Evolutionary conservation across 2,888 invertebrate species (phyloP), one percentile per base, ranked within the genome.

Genomic region (Acanthosepion esculentum): DNA sequence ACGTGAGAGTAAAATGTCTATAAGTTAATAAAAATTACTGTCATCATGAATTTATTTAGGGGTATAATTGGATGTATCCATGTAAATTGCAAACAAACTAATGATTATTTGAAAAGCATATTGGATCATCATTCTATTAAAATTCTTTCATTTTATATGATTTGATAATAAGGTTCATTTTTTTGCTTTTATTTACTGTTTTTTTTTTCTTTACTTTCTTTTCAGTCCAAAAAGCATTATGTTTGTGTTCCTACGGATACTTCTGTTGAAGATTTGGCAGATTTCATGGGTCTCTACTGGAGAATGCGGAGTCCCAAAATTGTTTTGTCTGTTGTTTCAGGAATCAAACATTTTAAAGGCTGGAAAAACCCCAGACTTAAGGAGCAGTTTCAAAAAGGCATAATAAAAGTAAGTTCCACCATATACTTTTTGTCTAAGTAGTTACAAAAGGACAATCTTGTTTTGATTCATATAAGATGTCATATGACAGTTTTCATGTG

Each of bases 371-470:
- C 95, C 29, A 95, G 95, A 94, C 95, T 96, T 23, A 95, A 95
- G n/a, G 96, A 96, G 94, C 96, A 96, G 94, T 96, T 97, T 94
- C 96, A 96, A 95, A 96, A 96, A 94, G 97, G 96, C 20, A 95
- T 97, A 29, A 96, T 96, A 64, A 96, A 96, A 96, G 97, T 96
- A 95, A 78, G 92, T 29, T 29, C n/a, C 15, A 23, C 7, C 29
- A 15, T 48, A 23, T 78, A 23, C 5, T 33, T 18, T 78, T 78
- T 78, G 10, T 29, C 29, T 1, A 29, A 78, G 29, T 29, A 0
- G 7, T 78, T 78, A n/a, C 15, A 33, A 78, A 78, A 78, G 12
- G n/a, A 33, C 78, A 78, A 33, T 33, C 8, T n/a, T 78, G 18
- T 78, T 78, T n/a, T 78, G 78, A n/a, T 78, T 78, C 33, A 12